Evolutionary conservation across 2,888 invertebrate species (phyloP).

Genomic region (Pandemis cinnamomeana): DNA sequence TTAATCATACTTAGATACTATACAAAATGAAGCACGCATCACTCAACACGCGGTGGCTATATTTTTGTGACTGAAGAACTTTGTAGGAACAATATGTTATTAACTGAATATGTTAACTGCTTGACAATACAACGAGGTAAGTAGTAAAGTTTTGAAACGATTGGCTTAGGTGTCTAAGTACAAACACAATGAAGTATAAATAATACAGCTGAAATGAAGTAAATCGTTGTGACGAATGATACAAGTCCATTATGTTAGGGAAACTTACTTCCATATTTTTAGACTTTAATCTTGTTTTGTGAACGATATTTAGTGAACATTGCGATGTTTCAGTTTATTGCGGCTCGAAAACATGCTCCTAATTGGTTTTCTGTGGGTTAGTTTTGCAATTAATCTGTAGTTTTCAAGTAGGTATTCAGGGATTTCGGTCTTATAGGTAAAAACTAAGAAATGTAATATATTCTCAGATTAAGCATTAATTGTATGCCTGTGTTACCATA

Average conservation of each 20-base stretch:
- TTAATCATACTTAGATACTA: conserved; percentile 10
- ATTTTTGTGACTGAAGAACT: neutral
- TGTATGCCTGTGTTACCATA: neutral
- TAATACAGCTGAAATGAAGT: neutral
- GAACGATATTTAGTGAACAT: neutral
- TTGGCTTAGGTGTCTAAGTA: conserved; percentile 1
- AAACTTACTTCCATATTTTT: conserved; percentile 7
- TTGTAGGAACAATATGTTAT: neutral
- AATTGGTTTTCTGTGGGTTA: neutral
- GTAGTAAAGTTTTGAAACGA: neutral
- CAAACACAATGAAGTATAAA: conserved; percentile 1
- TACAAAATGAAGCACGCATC: neutral
- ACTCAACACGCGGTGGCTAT: neutral
- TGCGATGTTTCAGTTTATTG: neutral
- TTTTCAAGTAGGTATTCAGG: no score
- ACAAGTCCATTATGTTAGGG: neutral
- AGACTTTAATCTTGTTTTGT: neutral
- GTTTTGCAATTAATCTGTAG: no score
- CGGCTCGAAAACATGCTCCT: neutral
- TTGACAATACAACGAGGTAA: neutral
- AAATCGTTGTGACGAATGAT: neutral
- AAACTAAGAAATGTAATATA: no score
- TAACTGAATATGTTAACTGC: conserved; percentile 3
- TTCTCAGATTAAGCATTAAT: neutral
- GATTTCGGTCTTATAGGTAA: no score